phyloP scores from a whole-genome alignment of 2,888 invertebrate genomes.

The Drosophila lacicola region DNA sequence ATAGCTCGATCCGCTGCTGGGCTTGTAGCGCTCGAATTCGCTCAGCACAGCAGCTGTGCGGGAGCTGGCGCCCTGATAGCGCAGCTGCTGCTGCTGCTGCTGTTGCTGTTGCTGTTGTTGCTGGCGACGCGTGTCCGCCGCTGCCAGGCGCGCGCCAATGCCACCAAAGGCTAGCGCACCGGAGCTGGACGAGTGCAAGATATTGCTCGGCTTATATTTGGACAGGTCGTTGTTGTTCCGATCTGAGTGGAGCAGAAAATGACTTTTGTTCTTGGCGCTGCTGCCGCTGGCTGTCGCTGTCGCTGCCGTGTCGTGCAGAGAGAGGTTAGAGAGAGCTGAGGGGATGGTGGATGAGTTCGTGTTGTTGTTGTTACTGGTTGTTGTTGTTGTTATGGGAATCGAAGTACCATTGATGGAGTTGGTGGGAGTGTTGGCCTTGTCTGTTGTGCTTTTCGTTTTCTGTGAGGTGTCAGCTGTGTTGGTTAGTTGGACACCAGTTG shows the following conservation, averaged over 20 bases:
- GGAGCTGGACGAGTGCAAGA: conserved; percentile 82
- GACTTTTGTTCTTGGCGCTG: conserved; percentile 77
- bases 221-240: conserved; percentile 81
- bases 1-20: conserved; percentile 58
- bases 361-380: conserved; percentile 38
- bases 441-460: conserved; percentile 58
- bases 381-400: conserved; percentile 33
- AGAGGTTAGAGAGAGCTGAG: conserved; percentile 79
- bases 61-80: conserved; percentile 72
- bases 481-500: conserved; percentile 63
- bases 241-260: conserved; percentile 76
- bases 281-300: conserved; percentile 80
- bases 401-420: conserved; percentile 69
- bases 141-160: conserved; percentile 81
- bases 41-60: conserved; percentile 75
- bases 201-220: conserved; percentile 78
- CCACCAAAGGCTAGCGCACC: conserved; percentile 82
- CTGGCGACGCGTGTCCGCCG: conserved; percentile 68
- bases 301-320: conserved; percentile 55
- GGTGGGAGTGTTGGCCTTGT: conserved; percentile 66
- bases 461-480: conserved; percentile 51
- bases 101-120: conserved; percentile 57
- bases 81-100: conserved; percentile 53
- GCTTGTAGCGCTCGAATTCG: conserved; percentile 74
- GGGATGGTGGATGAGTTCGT: conserved; percentile 48